Conservation (phyloP, 2,113 vertebrate genomes). For the Lasiurus borealis region DNA sequence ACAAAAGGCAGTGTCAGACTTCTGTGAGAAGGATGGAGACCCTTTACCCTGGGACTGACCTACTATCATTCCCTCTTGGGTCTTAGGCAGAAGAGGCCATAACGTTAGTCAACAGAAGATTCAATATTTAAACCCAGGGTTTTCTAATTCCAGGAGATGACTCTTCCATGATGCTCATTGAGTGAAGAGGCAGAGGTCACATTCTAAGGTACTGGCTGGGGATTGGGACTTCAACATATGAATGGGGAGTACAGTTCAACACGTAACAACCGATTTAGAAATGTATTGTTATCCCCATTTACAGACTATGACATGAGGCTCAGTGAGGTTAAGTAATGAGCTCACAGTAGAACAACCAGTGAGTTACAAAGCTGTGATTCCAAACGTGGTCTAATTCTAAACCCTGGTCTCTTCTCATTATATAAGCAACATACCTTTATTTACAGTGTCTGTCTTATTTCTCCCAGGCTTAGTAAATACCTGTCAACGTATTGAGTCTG, state of each 20-base stretch:
- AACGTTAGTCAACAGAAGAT: neutral
- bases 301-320: neutral
- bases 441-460: conserved; percentile 35
- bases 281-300: neutral
- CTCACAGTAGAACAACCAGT: neutral
- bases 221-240: neutral
- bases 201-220: neutral
- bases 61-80: neutral
- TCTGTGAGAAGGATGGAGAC: neutral
- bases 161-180: neutral
- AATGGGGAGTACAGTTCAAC: neutral
- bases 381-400: neutral
- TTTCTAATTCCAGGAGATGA: neutral
- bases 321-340: neutral
- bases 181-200: neutral
- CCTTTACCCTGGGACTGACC: neutral
- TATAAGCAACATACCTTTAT: conserved; percentile 33
- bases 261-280: neutral
- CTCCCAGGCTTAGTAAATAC: conserved; percentile 50
- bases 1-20: neutral
- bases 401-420: neutral
- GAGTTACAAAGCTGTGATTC: neutral
- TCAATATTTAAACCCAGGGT: neutral
- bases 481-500: conserved; percentile 60
- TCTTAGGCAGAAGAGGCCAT: neutral